A percentile compares a stretch with the other conserved stretches of the same genome.
Evolutionary conservation across 2,113 vertebrate genomes (phyloP).

Genomic region (Menura novaehollandiae): DNA sequence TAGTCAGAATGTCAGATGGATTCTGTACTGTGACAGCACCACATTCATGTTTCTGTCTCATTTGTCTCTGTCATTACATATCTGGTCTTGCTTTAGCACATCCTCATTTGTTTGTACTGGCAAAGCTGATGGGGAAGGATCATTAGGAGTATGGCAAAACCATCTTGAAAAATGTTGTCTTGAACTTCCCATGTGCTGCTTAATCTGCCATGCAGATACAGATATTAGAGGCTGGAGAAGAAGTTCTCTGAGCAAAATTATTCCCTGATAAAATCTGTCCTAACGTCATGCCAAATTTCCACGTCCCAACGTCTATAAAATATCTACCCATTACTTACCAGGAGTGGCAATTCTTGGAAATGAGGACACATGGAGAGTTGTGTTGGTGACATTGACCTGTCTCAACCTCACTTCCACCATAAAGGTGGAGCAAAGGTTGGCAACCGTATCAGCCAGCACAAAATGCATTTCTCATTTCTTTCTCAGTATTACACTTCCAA

Average conservation of each 20-base stretch:
- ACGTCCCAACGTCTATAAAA: background rate
- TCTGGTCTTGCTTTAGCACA: background rate
- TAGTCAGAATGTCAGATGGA: background rate
- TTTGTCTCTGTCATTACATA: background rate
- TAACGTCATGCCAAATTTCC: background rate
- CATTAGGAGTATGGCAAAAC: background rate
- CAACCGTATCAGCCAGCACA: background rate
- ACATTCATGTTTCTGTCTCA: background rate
- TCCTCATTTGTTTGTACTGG: background rate
- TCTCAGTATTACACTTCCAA: background rate
- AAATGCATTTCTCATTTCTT: background rate
- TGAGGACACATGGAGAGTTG: rapidly evolving
- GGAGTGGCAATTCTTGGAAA: background rate
- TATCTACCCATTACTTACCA: background rate
- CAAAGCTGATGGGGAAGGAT: background rate
- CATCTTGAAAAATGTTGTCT: background rate
- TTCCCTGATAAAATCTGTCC: background rate
- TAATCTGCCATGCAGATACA: background rate
- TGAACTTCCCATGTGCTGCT: background rate
- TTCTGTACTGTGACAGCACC: background rate
- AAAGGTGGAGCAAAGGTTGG: background rate
- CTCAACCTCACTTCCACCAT: background rate
- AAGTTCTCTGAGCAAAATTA: background rate
- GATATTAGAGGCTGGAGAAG: background rate
- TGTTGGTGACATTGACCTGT: rapidly evolving